Evolutionary conservation across 2,113 vertebrate genomes (phyloP).

Genomic region (Chrysochloris asiatica): DNA sequence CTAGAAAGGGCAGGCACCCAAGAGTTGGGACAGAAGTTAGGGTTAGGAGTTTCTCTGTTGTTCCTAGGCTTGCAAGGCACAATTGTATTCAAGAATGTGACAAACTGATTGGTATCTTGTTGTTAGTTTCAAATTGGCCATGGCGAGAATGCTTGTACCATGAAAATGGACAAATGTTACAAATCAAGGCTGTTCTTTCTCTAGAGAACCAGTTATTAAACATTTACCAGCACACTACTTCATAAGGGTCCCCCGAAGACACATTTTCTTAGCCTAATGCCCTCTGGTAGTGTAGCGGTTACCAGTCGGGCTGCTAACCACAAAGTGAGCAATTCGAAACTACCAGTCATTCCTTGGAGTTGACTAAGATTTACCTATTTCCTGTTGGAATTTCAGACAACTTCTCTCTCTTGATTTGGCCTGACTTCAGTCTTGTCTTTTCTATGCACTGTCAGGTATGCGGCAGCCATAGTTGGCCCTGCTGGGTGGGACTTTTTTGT

Average conservation of each 20-base stretch:
- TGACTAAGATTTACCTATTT: background rate
- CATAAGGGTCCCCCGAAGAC: background rate
- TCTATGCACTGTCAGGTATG: background rate
- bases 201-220: background rate
- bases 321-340: too few species aligned
- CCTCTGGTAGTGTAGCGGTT: too few species aligned
- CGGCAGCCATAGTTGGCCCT: background rate
- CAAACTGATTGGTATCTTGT: background rate
- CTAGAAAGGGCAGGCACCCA: too few species aligned
- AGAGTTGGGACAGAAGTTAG: too few species aligned
- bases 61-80: background rate
- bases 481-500: conserved; percentile 2
- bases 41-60: too few species aligned
- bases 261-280: background rate
- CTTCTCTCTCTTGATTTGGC: background rate
- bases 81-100: background rate
- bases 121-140: background rate
- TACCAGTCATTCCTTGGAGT: background rate
- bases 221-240: background rate
- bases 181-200: background rate
- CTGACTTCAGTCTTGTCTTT: background rate
- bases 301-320: too few species aligned
- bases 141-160: background rate
- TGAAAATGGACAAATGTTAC: background rate
- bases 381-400: background rate